Evolutionary conservation across 2,888 invertebrate genomes (phyloP), one percentile per base, ranked within the genome.

Genomic region (Agrotis puta): DNA sequence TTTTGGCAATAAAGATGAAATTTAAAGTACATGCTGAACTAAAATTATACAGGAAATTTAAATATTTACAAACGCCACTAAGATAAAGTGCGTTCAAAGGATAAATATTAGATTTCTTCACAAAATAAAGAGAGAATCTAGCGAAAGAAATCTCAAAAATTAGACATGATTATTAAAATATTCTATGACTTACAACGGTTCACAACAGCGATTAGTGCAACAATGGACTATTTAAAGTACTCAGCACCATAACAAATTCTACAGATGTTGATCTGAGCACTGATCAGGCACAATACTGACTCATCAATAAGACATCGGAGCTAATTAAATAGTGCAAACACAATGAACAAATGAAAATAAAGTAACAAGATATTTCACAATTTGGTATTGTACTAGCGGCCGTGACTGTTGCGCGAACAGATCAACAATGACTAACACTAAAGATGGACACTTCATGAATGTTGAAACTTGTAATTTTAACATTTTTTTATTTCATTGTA

Each of bases 331-430:
- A 90, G 84, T 80, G 70, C 75, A 81, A 85, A 86, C 77, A 89
- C 90, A 91, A 90, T 90, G 87, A 86, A 82, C 78, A 77, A 82
- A 75, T 88, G 84, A 82, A 87, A 87, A 81, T 82, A 71, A 82
- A 86, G 85, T 82, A 83, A 82, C 84, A 75, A 80, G 85, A 81
- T 88, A 83, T 92, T 91, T 88, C 91, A 88, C 89, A 91, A 92
- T 86, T 74, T 80, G 58, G 82, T 84, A 90, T 91, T 90, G 88
- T 87, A 75, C 57, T 70, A 67, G 58, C 56, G 80, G 69, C 82
- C 84, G 70, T 85, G 82, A 72, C 85, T 76, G 81, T 83, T 84
- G 84, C 78, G 73, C 74, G 73, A 71, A 64, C 81, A 70, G 70
- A 79, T 67, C 79, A 50, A 83, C 86, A 79, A 77, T 87, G 86